phyloP scores from a whole-genome alignment of 2,113 vertebrate species.

The Mionectes macconnelli region DNA sequence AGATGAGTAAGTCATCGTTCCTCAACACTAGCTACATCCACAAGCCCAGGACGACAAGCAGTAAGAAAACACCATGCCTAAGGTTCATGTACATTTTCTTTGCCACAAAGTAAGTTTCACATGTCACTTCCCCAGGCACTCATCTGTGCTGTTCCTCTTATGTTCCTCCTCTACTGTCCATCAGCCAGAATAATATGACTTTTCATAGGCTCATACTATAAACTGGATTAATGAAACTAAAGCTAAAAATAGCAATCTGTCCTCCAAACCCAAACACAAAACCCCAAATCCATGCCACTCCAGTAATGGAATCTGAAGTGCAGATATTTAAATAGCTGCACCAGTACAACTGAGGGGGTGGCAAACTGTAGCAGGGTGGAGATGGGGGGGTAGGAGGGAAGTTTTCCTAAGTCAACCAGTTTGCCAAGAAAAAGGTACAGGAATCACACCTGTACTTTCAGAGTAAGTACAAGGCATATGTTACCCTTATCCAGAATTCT shows the following conservation, averaged over 20 bases:
- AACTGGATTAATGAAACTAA: neutral
- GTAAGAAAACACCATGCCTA: neutral
- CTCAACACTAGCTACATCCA: neutral
- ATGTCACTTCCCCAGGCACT: neutral
- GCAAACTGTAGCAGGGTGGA: neutral
- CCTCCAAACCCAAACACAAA: neutral
- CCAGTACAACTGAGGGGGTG: neutral
- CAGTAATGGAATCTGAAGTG: neutral
- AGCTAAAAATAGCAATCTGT: neutral
- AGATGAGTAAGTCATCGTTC: neutral
- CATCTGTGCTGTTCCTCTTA: neutral
- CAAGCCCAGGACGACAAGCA: neutral
- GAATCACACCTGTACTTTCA: neutral
- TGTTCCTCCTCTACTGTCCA: neutral
- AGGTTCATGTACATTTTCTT: neutral
- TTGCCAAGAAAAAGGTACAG: neutral
- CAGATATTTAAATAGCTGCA: neutral
- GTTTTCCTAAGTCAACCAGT: neutral
- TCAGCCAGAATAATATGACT: neutral
- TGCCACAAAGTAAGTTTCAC: neutral
- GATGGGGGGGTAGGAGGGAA: accelerated
- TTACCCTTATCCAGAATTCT: neutral
- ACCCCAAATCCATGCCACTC: neutral
- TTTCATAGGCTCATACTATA: neutral
- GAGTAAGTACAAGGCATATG: neutral